Base-by-base conservation (phyloP, 2,888 invertebrate species). In the Apamea sordens region DNA sequence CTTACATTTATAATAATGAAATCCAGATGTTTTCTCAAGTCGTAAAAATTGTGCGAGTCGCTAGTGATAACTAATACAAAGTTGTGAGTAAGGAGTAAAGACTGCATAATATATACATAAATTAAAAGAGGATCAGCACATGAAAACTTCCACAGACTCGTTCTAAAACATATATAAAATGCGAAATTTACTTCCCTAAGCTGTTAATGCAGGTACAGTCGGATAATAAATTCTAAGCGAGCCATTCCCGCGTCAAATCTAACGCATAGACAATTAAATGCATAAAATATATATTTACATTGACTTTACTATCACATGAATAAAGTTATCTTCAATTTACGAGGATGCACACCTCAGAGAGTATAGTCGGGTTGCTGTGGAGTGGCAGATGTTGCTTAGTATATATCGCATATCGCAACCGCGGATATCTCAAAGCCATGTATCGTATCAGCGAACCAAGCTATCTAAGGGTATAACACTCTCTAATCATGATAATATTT, bases 201-300 rank as follows among this genome's bases (percentile, higher is more conserved):
- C 73, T 36, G 71, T 86, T 86, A 83, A 80, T 73, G 79, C 73
- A 79, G 15, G 64, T 68, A 63, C 36, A 73, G 71, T 61, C 56
- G 8, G 63, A 47, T 63, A 72, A 82, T 89, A 89, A 89, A 89
- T 87, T 83, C 63, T 76, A 41, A 41, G 67, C 80, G 36, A 82
- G 73, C 84, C 77, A 82, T 83, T 89, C 73, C 77, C 61, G 73
- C 84, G 78, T 80, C 86, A 89, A 86, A 86, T 84, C 77, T 82
- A 82, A 82, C 82, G 76, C 82, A 69, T 82, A 81, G 82, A 88
- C 89, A 89, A 89, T 89, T 89, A 89, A 89, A 89, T 88, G 63
- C 75, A 84, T 90, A 89, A 89, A 89, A 89, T 89, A 89, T 89
- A 86, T 89, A 89, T 89, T 87, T 86, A 90, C 86, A 84, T 71